phyloP scores from a whole-genome alignment of 2,888 invertebrate genomes.

The Drosophila flavopinicola region DNA sequence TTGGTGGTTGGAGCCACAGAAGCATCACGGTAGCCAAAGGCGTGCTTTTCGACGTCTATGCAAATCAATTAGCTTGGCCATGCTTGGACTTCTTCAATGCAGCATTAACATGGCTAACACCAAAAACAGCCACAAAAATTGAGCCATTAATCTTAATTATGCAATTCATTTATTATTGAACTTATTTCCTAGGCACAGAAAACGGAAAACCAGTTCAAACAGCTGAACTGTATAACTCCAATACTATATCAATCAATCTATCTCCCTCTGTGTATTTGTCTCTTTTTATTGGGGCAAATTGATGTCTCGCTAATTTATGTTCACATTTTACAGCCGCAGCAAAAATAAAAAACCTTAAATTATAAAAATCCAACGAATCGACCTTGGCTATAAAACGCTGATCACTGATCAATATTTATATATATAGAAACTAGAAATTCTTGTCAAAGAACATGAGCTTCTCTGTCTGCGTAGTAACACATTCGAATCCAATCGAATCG shows the following conservation, averaged over 20 bases:
- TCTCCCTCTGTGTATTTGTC: neutral
- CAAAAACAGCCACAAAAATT: slow-evolving; percentile 14
- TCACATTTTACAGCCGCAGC: slow-evolving; percentile 42
- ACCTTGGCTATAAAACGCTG: slow-evolving; percentile 56
- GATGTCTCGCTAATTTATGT: slow-evolving; percentile 57
- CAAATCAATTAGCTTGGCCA: slow-evolving; percentile 50
- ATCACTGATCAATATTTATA: slow-evolving; percentile 1
- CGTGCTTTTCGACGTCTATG: slow-evolving; percentile 31
- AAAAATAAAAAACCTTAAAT: slow-evolving; percentile 35
- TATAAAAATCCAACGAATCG: slow-evolving; percentile 31
- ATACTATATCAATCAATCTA: slow-evolving; percentile 39
- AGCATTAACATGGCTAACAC: slow-evolving; percentile 26
- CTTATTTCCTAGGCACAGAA: slow-evolving; percentile 46
- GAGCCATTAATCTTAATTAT: slow-evolving; percentile 52
- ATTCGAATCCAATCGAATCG: too few relatives aligned
- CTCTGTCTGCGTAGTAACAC: slow-evolving; percentile 8
- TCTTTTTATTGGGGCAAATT: slow-evolving; percentile 31
- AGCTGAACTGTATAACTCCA: slow-evolving; percentile 8
- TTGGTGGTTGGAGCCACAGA: slow-evolving; percentile 3
- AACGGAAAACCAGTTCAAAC: slow-evolving; percentile 64
- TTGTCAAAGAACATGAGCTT: slow-evolving; percentile 23
- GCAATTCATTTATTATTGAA: slow-evolving; percentile 25
- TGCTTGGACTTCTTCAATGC: slow-evolving; percentile 35
- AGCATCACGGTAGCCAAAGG: slow-evolving; percentile 42
- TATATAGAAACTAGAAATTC: slow-evolving; percentile 44